phyloP scores from a whole-genome alignment of 2,888 invertebrate genomes.

The Drosophila atripex region DNA sequence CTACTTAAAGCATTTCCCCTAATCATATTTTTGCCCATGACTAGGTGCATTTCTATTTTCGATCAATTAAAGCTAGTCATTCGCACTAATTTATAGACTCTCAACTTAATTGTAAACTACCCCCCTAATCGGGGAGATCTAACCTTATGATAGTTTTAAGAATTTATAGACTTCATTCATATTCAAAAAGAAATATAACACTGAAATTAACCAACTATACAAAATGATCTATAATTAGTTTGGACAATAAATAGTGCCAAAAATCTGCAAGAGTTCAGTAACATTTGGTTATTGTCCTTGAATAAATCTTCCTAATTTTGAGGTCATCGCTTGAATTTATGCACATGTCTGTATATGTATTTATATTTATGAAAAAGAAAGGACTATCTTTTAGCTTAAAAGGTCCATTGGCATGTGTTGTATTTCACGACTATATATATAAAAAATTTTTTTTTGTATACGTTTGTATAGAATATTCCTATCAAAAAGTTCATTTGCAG shows the following conservation, averaged over 20 bases:
- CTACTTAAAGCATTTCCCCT: constrained; percentile 21
- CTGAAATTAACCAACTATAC: not conserved
- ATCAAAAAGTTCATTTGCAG: constrained; percentile 1
- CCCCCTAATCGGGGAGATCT: constrained; percentile 22
- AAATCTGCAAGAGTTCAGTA: constrained; percentile 16
- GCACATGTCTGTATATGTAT: too few relatives aligned
- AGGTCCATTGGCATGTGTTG: not conserved
- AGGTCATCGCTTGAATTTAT: not conserved
- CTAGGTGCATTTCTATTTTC: constrained; percentile 29
- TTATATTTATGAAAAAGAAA: not conserved
- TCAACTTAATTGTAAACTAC: constrained; percentile 22
- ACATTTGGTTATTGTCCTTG: constrained; percentile 19
- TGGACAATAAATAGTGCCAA: not conserved
- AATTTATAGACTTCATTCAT: constrained; percentile 8
- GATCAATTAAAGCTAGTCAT: constrained; percentile 23
- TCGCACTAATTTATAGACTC: constrained; percentile 44
- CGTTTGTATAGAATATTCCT: constrained; percentile 15
- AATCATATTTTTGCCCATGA: constrained; percentile 27
- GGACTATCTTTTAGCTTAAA: not conserved
- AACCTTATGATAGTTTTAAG: constrained; percentile 32
- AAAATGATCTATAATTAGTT: not conserved
- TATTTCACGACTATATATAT: constrained; percentile 12
- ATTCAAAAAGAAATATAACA: not conserved
- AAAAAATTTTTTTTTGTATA: too few relatives aligned
- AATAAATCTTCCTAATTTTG: constrained; percentile 1